Evolutionary conservation across 2,113 vertebrate genomes (phyloP), one percentile per base, ranked within the genome.

Genomic region (Thunnus maccoyii): DNA sequence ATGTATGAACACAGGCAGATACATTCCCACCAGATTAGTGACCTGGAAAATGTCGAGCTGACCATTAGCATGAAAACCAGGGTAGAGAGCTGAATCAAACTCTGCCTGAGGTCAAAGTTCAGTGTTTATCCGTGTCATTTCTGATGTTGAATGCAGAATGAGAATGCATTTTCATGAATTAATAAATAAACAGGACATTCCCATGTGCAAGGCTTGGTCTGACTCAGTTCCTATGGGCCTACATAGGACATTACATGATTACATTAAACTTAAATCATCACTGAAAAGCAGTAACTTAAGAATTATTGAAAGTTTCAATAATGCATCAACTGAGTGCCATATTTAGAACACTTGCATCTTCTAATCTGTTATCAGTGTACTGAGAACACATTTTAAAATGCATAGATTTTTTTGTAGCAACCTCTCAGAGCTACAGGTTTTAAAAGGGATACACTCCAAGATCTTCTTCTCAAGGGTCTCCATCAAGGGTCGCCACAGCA

Each of bases 1-100:
- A 46, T 76, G 63, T 67, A 71, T 50, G 56, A 68, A 60, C 52
- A 47, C 18, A 78, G 44, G 51, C 50, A 16, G 51, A 47, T 27
- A 65, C 47, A 32, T 55, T 80, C 63, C 17, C 20, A 47, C 3
- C 63, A 66, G 46, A 70, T 78, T 41, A 65, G 44, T 18, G 51
- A 63, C 64, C 55, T 18, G 51, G 63, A 56, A 52, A 36, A 58
- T 62, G 41, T 60, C 20, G 62, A 68, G 50, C 15, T 68, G 61
- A 68, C 22, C 44, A 72, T 81, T 63, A 63, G 68, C 17, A 52
- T 57, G 51, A 20, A 62, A 63, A 64, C 14, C 5, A 1, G 13
- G 2, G 3, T 48, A 41, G 27, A 48, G 20, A 44, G 57, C 27
- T 25, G 44, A 46, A 69, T 27, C 17, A 62, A 67, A 22, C 54